Percentiles rank a stretch among this genome's conserved stretches.
These are phyloP conservation scores for Dryadula phaetusa DNA, from an alignment of 2,888 invertebrate species.

Conservation along the genomic window DNA sequence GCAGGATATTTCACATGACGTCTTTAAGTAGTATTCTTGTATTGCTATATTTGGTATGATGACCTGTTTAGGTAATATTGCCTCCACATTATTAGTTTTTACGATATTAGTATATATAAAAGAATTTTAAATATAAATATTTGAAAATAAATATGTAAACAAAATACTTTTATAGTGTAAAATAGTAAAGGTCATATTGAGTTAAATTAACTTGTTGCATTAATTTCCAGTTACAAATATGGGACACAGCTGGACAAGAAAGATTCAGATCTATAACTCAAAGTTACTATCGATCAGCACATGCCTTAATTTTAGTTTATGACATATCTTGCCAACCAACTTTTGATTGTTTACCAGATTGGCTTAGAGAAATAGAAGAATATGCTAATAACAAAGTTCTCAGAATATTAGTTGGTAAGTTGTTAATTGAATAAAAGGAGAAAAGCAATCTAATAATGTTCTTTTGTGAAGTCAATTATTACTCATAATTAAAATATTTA, in stretches of 20 bases:
- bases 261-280: constrained; percentile 98
- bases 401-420: constrained; percentile 95
- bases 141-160: too few species aligned
- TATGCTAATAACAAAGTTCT: constrained; percentile 98
- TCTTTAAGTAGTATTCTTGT: constrained; percentile 18
- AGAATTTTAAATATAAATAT: too few species aligned
- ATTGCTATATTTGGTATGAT: constrained; percentile 33
- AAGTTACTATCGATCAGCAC: constrained; percentile 98
- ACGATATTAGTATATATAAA: background rate
- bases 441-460: too few species aligned
- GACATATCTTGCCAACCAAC: constrained; percentile 99
- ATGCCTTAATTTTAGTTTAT: constrained; percentile 97
- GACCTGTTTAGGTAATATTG: constrained; percentile 26
- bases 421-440: background rate
- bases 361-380: constrained; percentile 98
- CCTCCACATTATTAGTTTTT: constrained; percentile 6
- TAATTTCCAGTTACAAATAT: constrained; percentile 94
- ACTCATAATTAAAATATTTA: too few species aligned
- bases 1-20: constrained; percentile 41
- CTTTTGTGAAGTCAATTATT: background rate
- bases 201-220: constrained; percentile 1
- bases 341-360: constrained; percentile 98
- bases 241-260: constrained; percentile 99
- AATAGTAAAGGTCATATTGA: background rate
- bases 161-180: too few species aligned